A percentile compares a stretch with the other conserved stretches of the same genome.
phyloP scores from a whole-genome alignment of 2,113 vertebrate genomes.

The Pterophyllum scalare region DNA sequence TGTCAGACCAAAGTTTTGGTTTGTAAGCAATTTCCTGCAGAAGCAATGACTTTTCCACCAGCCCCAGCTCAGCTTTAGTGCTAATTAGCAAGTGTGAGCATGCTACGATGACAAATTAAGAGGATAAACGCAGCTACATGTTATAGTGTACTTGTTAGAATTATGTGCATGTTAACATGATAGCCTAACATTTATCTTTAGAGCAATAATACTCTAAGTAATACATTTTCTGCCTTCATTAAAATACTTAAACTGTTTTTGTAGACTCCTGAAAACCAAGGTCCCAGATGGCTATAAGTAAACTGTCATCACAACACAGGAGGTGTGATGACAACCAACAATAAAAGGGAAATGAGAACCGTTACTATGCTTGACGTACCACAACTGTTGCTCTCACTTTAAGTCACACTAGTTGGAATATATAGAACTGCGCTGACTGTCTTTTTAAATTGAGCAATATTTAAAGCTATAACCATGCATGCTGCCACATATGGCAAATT shows the following conservation, averaged over 20 bases:
- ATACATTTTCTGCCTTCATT: background rate
- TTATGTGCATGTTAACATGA: background rate
- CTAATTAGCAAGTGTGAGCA: rapidly evolving
- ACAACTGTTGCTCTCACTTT: constrained; percentile 9
- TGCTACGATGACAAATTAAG: background rate
- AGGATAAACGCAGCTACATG: background rate
- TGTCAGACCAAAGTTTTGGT: constrained; percentile 4
- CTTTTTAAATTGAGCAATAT: background rate
- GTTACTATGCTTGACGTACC: background rate
- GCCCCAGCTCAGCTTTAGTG: background rate
- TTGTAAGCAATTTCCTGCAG: background rate
- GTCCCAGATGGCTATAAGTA: constrained; percentile 5
- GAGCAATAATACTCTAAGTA: background rate
- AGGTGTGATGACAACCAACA: constrained; percentile 9
- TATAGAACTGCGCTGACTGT: background rate
- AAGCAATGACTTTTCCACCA: background rate
- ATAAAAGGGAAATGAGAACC: background rate
- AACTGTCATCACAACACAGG: background rate
- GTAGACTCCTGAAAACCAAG: background rate
- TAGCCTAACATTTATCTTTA: background rate
- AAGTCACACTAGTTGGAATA: background rate
- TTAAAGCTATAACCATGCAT: background rate
- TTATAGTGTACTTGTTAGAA: background rate
- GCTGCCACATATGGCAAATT: constrained; percentile 15
- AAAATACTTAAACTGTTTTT: background rate